Percentiles rank a stretch among this genome's conserved stretches.
Evolutionary conservation across 2,797 vertebrate genomes (phyloP).

Genomic region (Acanthornis magna): DNA sequence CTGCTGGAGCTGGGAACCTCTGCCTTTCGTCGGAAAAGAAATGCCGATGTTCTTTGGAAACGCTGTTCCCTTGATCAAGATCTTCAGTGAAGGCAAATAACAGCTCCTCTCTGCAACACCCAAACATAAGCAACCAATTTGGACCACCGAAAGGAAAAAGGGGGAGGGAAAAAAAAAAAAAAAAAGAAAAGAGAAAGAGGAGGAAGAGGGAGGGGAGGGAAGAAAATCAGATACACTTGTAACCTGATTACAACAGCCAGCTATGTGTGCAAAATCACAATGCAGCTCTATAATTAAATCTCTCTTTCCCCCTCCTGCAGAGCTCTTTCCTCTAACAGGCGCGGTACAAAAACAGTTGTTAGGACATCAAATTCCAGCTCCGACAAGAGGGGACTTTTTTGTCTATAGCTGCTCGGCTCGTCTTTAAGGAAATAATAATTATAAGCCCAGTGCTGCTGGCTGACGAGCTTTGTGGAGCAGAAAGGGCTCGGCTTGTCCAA

Average conservation of each 20-base stretch:
- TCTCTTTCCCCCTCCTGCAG: slow-evolving; percentile 61
- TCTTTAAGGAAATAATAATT: slow-evolving; percentile 64
- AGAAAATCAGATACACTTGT: slow-evolving; percentile 64
- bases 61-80: not conserved
- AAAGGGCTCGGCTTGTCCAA: not conserved
- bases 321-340: slow-evolving; percentile 64
- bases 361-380: slow-evolving; percentile 69
- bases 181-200: not conserved
- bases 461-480: slow-evolving; percentile 17
- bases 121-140: slow-evolving; percentile 21
- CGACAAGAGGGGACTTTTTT: slow-evolving; percentile 32
- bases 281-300: slow-evolving; percentile 71
- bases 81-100: not conserved
- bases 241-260: slow-evolving; percentile 62
- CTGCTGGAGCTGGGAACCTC: not conserved
- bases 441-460: not conserved
- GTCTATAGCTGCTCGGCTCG: not conserved
- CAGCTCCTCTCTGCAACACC: not conserved
- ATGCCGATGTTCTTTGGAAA: not conserved
- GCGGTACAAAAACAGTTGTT: slow-evolving; percentile 63
- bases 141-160: not conserved
- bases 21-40: not conserved
- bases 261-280: slow-evolving; percentile 63
- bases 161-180: no score
- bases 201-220: slow-evolving; percentile 49